Base-by-base conservation (phyloP, 2,113 vertebrate species). In the Indicator indicator region DNA sequence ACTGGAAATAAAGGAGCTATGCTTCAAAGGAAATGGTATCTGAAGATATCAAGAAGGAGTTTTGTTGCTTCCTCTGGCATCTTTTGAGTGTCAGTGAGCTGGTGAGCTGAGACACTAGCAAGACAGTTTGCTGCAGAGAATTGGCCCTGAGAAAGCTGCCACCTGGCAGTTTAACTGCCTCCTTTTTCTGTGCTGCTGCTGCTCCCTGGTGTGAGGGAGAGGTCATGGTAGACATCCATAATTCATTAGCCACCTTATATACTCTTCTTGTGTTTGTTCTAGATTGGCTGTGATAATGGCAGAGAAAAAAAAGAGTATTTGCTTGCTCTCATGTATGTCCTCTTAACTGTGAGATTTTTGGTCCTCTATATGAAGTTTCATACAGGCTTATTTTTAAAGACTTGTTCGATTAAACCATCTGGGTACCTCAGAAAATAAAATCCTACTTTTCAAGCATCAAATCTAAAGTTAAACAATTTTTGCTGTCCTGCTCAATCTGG, bases 201-300 rank as follows among this genome's bases (percentile, higher is more conserved):
- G 93, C 93, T 94, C 91, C 64, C 95, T 95, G 82, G 56, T 44
- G 82, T 24, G 20, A 71, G 56, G 18, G 76, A 89, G 27, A 56
- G 56, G 75, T 60, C 73, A 77, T 78, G 60, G 58, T 21, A 74
- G 33, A 79, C 91, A 88, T 40, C 64, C 16, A 6, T 50, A 36
- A 11, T 24, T 77, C 5, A 2, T 80, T 46, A 60, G 21, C 26
- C 36, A 12, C 0, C 0, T 19, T 50, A 36, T 20, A 40, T 20
- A 27, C 46, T 82, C 32, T 79, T 82, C 32, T 79, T n/a, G 2
- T 12, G 5, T n/a, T 77, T 77, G 16, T 48, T 63, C 20, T 58
- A 58, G 13, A 27, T 7, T 18, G n/a, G 32, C n/a, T 55, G 36
- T n/a, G 46, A 67, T 50, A 79, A 58, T 27, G 27, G 24, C 52